Evolutionary conservation across 1,140 invertebrate species (phyloP).

Genomic region (Caenorhabditis elegans): WBcel235 BX284605.5:7517001-7517500

Average conservation of each 20-base stretch:
- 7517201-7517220: not conserved
- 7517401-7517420: too few species aligned
- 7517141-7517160: not conserved
- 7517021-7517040: not conserved
- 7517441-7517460: too few species aligned
- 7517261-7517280: not conserved
- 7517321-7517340: too few species aligned
- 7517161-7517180: not conserved
- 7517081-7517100: not conserved
- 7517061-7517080: not conserved
- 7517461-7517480: too few species aligned
- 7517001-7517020: not conserved
- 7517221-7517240: not conserved
- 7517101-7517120: not conserved
- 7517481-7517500: too few species aligned
- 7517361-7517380: too few species aligned
- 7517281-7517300: slow-evolving; percentile 19
- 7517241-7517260: not conserved
- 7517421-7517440: too few species aligned
- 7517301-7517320: too few species aligned
- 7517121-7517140: not conserved
- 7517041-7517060: not conserved
- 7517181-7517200: not conserved
- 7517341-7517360: too few species aligned
- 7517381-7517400: too few species aligned